Evolutionary conservation across 2,113 vertebrate species (phyloP).

Genomic region (Tychaedon coryphoeus): DNA sequence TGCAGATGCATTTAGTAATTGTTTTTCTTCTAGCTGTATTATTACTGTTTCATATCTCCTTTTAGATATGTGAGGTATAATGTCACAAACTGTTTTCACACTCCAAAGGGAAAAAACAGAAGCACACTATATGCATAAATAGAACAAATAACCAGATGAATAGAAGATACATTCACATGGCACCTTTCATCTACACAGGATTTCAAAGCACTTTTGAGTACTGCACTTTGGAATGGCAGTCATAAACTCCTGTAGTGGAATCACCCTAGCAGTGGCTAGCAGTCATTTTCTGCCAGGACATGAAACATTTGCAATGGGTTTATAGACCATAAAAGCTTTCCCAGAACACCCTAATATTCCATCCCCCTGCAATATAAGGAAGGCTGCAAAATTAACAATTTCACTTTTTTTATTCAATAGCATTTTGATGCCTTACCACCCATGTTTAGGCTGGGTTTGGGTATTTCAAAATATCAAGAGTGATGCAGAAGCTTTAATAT

Average conservation of each 20-base stretch:
- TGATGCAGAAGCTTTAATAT: constrained; percentile 58
- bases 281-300: not conserved
- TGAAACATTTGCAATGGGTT: not conserved
- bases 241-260: not conserved
- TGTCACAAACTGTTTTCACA: not conserved
- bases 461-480: not conserved
- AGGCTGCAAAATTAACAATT: not conserved
- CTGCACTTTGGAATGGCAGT: not conserved
- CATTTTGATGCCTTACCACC: not conserved
- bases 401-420: not conserved
- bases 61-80: not conserved
- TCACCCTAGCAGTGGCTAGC: not conserved
- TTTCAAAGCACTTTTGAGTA: constrained; percentile 41
- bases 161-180: not conserved
- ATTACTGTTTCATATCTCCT: constrained; percentile 58
- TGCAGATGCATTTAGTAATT: not conserved
- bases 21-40: not conserved
- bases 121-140: not conserved
- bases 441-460: not conserved
- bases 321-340: not conserved
- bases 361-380: not conserved
- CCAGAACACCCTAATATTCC: not conserved
- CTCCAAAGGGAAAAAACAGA: constrained; percentile 9
- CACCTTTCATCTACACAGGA: constrained; percentile 49
- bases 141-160: not conserved